phyloP scores from a whole-genome alignment of 2,797 vertebrate species.

The Darevskia mixta region DNA sequence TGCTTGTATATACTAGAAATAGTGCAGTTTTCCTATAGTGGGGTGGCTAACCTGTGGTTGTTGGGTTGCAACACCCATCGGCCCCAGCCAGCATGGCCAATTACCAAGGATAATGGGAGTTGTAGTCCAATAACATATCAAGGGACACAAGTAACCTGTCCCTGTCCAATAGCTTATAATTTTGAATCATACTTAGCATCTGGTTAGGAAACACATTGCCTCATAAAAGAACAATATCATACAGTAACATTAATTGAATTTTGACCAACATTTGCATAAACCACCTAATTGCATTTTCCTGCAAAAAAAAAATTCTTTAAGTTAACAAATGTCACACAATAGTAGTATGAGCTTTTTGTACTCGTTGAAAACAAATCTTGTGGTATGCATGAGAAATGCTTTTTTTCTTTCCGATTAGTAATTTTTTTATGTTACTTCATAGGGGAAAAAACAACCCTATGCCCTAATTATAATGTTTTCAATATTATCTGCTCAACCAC shows the following conservation, averaged over 20 bases:
- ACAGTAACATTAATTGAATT: neutral
- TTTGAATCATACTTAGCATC: too few species aligned
- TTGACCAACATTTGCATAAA: neutral
- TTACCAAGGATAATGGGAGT: too few species aligned
- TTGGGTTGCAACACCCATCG: too few species aligned
- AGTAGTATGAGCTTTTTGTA: neutral
- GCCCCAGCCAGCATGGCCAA: too few species aligned
- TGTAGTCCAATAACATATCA: too few species aligned
- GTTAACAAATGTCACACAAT: neutral
- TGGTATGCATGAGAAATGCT: neutral
- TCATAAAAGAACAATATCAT: neutral
- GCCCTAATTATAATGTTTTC: neutral
- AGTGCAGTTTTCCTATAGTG: neutral
- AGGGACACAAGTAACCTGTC: neutral
- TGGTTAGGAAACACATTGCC: neutral
- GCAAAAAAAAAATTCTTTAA: neutral
- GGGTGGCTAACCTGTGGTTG: too few species aligned
- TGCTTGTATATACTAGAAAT: neutral
- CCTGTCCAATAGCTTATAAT: neutral
- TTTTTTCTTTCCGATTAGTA: neutral
- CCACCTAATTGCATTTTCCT: neutral
- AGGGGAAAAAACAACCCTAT: neutral
- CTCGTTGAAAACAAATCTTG: neutral
- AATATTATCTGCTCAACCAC: constrained; percentile 1
- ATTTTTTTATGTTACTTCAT: neutral